Evolutionary conservation across 2,113 vertebrate genomes (phyloP).

Genomic region (Zosterops japonicus): DNA sequence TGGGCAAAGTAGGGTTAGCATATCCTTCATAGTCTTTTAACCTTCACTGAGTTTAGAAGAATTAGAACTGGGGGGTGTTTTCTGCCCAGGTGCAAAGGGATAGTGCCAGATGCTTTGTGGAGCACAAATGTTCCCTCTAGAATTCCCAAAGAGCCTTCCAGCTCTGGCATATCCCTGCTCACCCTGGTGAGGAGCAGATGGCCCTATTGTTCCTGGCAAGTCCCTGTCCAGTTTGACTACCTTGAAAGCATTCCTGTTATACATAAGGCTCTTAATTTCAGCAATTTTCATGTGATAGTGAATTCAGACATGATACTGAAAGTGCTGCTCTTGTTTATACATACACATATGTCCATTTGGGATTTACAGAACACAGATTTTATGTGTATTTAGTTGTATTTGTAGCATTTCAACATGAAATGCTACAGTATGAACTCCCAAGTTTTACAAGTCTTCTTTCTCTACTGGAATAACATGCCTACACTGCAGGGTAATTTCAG

Average conservation of each 20-base stretch:
- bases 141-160: not conserved
- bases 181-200: not conserved
- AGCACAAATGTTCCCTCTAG: not conserved
- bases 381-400: not conserved
- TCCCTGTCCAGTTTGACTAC: not conserved
- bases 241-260: not conserved
- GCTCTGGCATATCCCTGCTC: not conserved
- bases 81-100: not conserved
- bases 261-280: not conserved
- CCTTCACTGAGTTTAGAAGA: not conserved
- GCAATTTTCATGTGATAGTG: not conserved
- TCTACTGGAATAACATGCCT: not conserved
- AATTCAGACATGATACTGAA: not conserved
- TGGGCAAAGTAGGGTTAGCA: not conserved
- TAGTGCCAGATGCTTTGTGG: not conserved
- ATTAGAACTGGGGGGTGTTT: not conserved
- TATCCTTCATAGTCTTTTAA: not conserved
- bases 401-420: not conserved
- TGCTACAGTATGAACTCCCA: not conserved
- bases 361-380: not conserved
- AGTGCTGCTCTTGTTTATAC: not conserved
- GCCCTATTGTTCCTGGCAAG: not conserved
- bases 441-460: not conserved
- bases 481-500: not conserved
- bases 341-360: accelerated